Base-by-base conservation (phyloP, 2,797 vertebrate genomes). In the Tapera naevia region DNA sequence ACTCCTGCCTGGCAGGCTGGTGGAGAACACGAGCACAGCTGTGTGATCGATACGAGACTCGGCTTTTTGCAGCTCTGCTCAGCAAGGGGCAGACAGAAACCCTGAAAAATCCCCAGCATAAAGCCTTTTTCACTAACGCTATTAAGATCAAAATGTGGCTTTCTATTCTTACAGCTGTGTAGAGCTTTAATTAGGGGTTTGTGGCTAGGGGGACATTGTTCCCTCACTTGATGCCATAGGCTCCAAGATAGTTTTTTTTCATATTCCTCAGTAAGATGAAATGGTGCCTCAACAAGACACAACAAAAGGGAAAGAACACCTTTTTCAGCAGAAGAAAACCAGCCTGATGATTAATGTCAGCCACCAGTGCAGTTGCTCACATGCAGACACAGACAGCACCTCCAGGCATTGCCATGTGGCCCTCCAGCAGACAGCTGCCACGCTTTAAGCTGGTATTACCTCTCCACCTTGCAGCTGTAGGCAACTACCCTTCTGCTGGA, bases 341-440 rank as follows among this genome's bases (percentile, higher is more conserved):
- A 74, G 50, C 33, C 57, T 54, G 69, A 22, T 78, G 74, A 92
- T 78, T 83, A 61, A 92, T 92, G 43, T 86, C 39, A 80, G 74
- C 53, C 76, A 71, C 17, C 6, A 14, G 43, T 5, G 1, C 0
- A 0, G 71, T 0, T 4, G 16, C 83, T 69, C 58, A 61, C 71
- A 80, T 3, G 1, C 80, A 69, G 86, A 19, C 30, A 35, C 30
- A 75, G 76, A 9, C 10, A 30, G 73, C 32, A 2, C 50, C 67
- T n/a, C 27, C 4, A 1, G 60, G 82, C 3, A 0, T 58, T 51
- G 35, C 15, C 57, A 19, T 1, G 0, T 1, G 5, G 71, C 56
- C 64, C 32, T 5, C 39, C 46, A 27, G 72, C 45, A 50, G 70
- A 24, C 11, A 4, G 25, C 57, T 50, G 50, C 41, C 4, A 4